Base-by-base conservation (phyloP, 2,113 vertebrate genomes). In the Orthonyx spaldingii region DNA sequence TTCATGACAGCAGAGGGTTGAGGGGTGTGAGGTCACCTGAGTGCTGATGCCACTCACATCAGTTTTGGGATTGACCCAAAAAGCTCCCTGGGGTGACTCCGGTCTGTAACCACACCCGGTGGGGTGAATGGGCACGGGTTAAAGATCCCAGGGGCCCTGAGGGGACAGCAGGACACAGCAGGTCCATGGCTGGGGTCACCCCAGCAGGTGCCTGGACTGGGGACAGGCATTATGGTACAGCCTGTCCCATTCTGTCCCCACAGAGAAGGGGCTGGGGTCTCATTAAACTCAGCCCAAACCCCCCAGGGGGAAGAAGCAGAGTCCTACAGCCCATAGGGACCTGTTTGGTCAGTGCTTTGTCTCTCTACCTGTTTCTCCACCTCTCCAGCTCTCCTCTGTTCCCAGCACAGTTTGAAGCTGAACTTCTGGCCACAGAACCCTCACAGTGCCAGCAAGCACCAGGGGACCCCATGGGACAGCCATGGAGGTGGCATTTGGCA, bases 51-150 rank as follows among this genome's bases (percentile, higher is more conserved):
- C 61, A 24, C 64, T 74, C 1, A 0, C 16, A 7, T 5, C 5
- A 3, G 64, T 69, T 65, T 74, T 2, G 33, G 70, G 46, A 75
- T 14, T 5, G 8, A 64, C 15, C 13, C 66, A 3, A 2, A 79
- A 21, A 61, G 35, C 16, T 59, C 26, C 35, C 24, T 2, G 1
- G n/a, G 37, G 49, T 87, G 15, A 33, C n/a, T 69, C n/a, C n/a
- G 0, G 7, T 11, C 56, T 7, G 0, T 87, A 44, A 33, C 79
- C 0, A 0, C 32, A 7, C 52, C 15, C 21, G 0, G 0, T 1
- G 4, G 23, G 35, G 18, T 55, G 66, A 79, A 55, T 0, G 27
- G 30, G 56, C 8, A 0, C 0, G 0, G 47, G 49, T 76, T 46
- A 56, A 75, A 59, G 35, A 59, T 35, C 4, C 7, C 41, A 22